Base-by-base conservation (phyloP, 2,113 vertebrate genomes). In the Hylia prasina region DNA sequence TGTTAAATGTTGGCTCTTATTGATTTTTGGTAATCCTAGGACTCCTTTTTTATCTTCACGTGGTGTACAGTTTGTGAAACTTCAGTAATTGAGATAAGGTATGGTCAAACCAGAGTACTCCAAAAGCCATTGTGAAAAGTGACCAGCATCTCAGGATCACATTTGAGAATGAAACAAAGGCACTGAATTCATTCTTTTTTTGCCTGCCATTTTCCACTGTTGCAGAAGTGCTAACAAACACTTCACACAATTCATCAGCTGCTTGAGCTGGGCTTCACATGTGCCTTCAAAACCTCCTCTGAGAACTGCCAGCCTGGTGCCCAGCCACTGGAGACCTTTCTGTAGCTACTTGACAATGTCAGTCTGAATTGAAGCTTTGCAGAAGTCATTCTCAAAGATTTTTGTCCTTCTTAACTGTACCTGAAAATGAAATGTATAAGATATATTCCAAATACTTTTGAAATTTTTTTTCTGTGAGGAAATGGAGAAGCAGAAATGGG, bases 261-360 rank as follows among this genome's bases (percentile, higher is more conserved):
- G 9, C 61, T 37, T 31, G 53, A 81, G 21, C 17, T 56, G 66
- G 22, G 11, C 15, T 56, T 50, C 13, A 13, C 12, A 24, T 1
- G 35, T 23, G 11, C 18, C 51, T 82, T 54, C 58, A 57, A 77
- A 83, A 69, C 15, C 24, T 64, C 6, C 27, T 21, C 39, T 2
- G 5, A 61, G 31, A 73, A 24, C 40, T 35, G 10, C 0, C 0
- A 73, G 33, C 3, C 50, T 77, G 20, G 17, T 30, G 15, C 35
- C 19, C 7, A 7, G 51, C 7, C 27, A 70, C 5, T 31, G 15
- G 16, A 85, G 45, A 73, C 5, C 21, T 33, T 27, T 19, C 27
- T 61, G 44, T 10, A 79, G 35, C 42, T 70, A 21, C 23, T 21
- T 72, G 68, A 31, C 48, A 47, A n/a, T 1, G 3, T 48, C 71